Evolutionary conservation across 2,113 vertebrate species (phyloP).

Genomic region (Nannospalax galili): DNA sequence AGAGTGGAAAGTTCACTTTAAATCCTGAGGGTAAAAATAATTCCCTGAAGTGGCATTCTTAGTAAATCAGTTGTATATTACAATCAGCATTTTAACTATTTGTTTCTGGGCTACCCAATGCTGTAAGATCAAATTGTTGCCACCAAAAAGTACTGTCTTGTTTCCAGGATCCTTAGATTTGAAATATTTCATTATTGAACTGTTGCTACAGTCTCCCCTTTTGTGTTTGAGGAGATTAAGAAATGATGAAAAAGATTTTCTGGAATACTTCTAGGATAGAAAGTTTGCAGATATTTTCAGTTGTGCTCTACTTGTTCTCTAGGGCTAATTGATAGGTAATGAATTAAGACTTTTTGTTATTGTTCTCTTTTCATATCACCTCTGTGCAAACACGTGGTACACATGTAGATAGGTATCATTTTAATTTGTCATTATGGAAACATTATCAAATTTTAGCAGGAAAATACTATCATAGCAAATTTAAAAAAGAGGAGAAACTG

Average conservation of each 20-base stretch:
- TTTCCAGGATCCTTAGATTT: background rate
- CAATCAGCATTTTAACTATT: slow-evolving; percentile 65
- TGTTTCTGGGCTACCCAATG: background rate
- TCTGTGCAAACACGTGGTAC: background rate
- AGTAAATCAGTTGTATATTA: slow-evolving; percentile 37
- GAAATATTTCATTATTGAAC: slow-evolving; percentile 10
- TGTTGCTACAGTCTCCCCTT: background rate
- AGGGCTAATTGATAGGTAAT: background rate
- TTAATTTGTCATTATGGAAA: slow-evolving; percentile 14
- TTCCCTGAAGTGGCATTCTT: slow-evolving; percentile 52
- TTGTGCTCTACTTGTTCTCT: slow-evolving; percentile 47
- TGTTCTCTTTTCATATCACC: slow-evolving; percentile 7
- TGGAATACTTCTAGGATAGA: slow-evolving; percentile 25
- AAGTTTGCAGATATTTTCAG: slow-evolving; percentile 8
- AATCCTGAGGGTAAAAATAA: background rate
- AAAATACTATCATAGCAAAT: slow-evolving; percentile 26
- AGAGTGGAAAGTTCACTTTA: slow-evolving; percentile 63
- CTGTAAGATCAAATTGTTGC: slow-evolving; percentile 58
- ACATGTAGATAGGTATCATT: slow-evolving; percentile 19
- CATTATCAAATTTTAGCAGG: background rate
- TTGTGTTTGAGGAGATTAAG: background rate
- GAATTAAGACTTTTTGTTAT: slow-evolving; percentile 46
- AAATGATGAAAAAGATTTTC: background rate
- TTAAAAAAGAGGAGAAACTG: background rate
- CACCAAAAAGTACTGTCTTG: background rate